phyloP scores from a whole-genome alignment of 2,797 vertebrate species.

The Paramormyrops hopkinsi region DNA sequence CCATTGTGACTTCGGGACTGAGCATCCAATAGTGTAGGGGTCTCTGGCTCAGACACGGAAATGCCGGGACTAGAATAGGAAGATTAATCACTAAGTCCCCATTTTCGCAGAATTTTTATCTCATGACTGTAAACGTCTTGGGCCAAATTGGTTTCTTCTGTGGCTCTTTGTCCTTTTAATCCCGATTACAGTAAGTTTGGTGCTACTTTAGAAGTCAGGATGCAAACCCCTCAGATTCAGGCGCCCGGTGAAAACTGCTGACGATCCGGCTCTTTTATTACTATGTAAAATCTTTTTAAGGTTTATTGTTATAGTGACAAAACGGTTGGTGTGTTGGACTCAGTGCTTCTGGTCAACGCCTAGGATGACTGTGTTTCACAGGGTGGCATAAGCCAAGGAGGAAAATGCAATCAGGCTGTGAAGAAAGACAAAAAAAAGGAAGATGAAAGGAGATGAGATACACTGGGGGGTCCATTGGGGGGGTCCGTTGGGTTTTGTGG shows the following conservation, averaged over 20 bases:
- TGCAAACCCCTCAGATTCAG: not conserved
- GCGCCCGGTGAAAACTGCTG: not conserved
- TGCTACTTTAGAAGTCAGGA: not conserved
- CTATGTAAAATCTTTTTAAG: not conserved
- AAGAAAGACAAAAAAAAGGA: not conserved
- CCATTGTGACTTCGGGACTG: not conserved
- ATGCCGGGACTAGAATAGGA: not conserved
- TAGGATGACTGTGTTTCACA: not conserved
- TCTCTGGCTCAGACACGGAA: not conserved
- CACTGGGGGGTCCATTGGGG: not conserved
- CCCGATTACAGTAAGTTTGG: not conserved
- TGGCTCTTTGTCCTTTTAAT: not conserved
- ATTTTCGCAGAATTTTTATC: not conserved
- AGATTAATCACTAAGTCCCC: not conserved
- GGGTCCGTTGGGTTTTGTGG: not conserved
- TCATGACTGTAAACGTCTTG: not conserved
- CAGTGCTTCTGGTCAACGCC: not conserved
- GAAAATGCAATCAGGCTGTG: not conserved
- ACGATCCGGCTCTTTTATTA: not conserved
- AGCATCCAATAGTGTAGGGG: not conserved
- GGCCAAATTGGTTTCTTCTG: not conserved
- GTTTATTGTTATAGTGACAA: not conserved
- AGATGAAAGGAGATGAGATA: not conserved
- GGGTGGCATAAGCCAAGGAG: not conserved
- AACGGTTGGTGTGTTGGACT: not conserved